A percentile compares a stretch with the other conserved stretches of the same genome.
phyloP scores from a whole-genome alignment of 2,797 vertebrate species.

The Enteromius unitaeniatus region DNA sequence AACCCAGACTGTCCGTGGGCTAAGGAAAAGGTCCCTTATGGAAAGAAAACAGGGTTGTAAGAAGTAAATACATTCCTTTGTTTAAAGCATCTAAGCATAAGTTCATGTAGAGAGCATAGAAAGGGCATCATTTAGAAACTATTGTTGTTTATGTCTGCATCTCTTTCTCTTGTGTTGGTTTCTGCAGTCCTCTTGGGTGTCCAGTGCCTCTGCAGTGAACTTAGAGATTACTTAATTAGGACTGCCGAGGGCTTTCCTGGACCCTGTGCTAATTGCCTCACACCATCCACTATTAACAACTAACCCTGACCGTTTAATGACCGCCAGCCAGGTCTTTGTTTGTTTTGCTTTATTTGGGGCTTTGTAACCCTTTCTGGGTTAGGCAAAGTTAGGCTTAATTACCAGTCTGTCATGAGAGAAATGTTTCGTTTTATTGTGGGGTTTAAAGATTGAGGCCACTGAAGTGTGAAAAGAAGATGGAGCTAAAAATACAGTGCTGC shows the following conservation, averaged over 20 bases:
- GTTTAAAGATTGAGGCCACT: constrained; percentile 19
- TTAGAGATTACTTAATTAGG: constrained; percentile 49
- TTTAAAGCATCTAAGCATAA: neutral
- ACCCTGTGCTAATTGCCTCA: constrained; percentile 45
- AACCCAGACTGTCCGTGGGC: neutral
- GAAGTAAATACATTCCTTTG: constrained; percentile 5
- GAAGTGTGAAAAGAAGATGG: constrained; percentile 40
- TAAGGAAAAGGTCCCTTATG: neutral
- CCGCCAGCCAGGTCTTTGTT: constrained; percentile 33
- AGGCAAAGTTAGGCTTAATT: constrained; percentile 22
- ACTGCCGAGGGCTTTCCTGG: constrained; percentile 26
- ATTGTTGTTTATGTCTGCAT: constrained; percentile 2
- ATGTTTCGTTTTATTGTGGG: neutral
- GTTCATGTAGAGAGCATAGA: neutral
- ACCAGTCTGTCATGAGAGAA: neutral
- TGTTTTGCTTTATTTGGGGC: constrained; percentile 30
- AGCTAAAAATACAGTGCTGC: constrained; percentile 40
- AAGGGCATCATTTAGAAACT: neutral
- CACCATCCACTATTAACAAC: constrained; percentile 43
- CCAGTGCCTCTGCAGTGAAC: constrained; percentile 32
- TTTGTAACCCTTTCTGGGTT: constrained; percentile 28
- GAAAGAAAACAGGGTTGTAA: neutral
- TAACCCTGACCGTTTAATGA: constrained; percentile 43
- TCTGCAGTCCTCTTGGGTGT: constrained; percentile 30
- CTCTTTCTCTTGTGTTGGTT: constrained; percentile 24